A percentile compares a stretch with the other conserved stretches of the same genome.
Evolutionary conservation across 2,113 vertebrate genomes (phyloP).

Genomic region (Macrotis lagotis): DNA sequence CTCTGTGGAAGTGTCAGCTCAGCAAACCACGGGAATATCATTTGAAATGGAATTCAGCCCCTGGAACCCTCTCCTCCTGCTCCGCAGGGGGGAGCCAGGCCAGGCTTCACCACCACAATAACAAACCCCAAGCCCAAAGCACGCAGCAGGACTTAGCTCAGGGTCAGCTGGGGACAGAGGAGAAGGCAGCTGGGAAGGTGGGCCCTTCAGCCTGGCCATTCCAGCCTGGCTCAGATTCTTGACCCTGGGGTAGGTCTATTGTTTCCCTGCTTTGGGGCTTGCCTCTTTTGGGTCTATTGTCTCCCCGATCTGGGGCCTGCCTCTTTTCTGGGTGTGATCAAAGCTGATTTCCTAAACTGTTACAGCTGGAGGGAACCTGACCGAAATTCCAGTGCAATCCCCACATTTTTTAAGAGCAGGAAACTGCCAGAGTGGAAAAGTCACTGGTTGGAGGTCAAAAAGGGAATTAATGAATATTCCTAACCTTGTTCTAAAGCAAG

Average conservation of each 20-base stretch:
- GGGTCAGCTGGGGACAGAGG: neutral
- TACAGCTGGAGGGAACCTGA: neutral
- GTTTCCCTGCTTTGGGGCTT: neutral
- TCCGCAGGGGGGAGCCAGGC: neutral
- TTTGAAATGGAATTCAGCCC: neutral
- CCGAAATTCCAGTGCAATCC: neutral
- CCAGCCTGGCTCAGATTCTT: neutral
- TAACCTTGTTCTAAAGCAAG: neutral
- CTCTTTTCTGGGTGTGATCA: neutral
- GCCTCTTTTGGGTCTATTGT: neutral
- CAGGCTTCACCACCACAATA: neutral
- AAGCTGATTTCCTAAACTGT: neutral
- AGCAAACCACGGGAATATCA: neutral
- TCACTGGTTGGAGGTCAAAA: neutral
- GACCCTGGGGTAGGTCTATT: neutral
- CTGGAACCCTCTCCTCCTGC: neutral
- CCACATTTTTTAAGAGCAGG: neutral
- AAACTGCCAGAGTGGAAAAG: neutral
- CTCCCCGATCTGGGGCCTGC: neutral
- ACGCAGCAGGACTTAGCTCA: neutral
- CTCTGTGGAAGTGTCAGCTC: neutral
- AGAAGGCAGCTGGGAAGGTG: neutral
- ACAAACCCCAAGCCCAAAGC: neutral
- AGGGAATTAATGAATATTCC: neutral
- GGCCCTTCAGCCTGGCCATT: neutral